Evolutionary conservation across 2,113 vertebrate genomes (phyloP).

Genomic region (Prinia subflava): DNA sequence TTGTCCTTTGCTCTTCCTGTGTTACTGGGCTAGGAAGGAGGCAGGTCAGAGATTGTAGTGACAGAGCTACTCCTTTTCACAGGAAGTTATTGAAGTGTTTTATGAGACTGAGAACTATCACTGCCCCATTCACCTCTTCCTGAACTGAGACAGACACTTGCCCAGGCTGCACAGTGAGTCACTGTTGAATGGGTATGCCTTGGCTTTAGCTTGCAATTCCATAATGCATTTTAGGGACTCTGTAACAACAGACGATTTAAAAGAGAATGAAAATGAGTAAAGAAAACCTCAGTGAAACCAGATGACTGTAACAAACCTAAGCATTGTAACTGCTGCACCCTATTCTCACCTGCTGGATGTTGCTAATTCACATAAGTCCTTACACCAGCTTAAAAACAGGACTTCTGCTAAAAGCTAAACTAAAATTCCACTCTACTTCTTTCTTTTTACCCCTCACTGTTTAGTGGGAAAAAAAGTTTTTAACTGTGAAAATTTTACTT

Average conservation of each 20-base stretch:
- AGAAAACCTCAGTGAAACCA: not conserved
- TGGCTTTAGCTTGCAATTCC: not conserved
- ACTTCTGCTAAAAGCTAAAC: not conserved
- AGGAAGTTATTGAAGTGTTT: not conserved
- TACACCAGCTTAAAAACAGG: not conserved
- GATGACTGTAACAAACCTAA: not conserved
- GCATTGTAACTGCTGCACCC: not conserved
- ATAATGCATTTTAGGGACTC: not conserved
- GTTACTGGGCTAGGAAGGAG: not conserved
- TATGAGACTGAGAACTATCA: not conserved
- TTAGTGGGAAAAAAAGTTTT: not conserved
- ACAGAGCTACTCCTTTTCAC: not conserved
- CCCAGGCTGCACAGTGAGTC: not conserved
- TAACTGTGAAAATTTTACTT: not conserved
- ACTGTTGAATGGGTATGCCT: not conserved
- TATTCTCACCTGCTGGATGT: not conserved
- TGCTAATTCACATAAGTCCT: not conserved
- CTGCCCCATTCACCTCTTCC: not conserved
- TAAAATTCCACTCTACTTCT: not conserved
- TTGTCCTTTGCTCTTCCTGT: not conserved
- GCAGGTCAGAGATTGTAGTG: not conserved
- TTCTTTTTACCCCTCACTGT: fast-evolving
- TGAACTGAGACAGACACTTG: not conserved
- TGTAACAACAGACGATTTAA: not conserved
- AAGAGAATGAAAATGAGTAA: not conserved